Evolutionary conservation across 2,113 vertebrate species (phyloP), one percentile per base, ranked within the genome.

Genomic region (Furnarius figulus): DNA sequence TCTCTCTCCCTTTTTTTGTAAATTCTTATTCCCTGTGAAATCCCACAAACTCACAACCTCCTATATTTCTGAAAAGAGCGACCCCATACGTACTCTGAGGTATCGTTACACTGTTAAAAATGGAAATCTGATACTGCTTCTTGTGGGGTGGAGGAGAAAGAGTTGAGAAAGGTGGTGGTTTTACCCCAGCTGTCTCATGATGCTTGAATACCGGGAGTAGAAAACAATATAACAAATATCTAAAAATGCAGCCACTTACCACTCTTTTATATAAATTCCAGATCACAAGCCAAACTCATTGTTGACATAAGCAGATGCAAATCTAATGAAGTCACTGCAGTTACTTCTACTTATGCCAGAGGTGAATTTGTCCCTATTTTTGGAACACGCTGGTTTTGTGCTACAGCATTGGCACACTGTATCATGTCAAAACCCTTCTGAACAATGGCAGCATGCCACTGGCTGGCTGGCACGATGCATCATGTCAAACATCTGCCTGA

Each of bases 281-380:
- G 71, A 87, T 92, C 87, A 72, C 0, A 0, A 83, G 84, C 95
- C 93, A 87, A 88, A 70, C 42, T 95, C 35, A 19, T 44, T 95
- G 91, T 95, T 96, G 94, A 95, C 91, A 85, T 76, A 96, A 95
- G 93, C 81, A 95, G 91, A 96, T 96, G 87, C 94, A 96, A 94
- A 95, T 92, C 94, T 95, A 70, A 85, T 96, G 89, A 97, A 95
- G 95, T 97, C 96, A 97, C 84, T 61, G 81, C 66, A 87, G 87
- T 87, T 95, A 68, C 49, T 91, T 66, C 89, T 82, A 4, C 87
- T 91, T 62, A 67, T 87, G 91, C 94, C 91, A 95, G 94, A 96
- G 94, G 95, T 96, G 89, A 87, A 94, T 94, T 92, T 96, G 93
- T 87, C 93, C 91, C 91, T 97, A 82, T 93, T 96, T 97, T 96